Conservation (phyloP, 2,797 vertebrate genomes). For the Pogoniulus pusillus region DNA sequence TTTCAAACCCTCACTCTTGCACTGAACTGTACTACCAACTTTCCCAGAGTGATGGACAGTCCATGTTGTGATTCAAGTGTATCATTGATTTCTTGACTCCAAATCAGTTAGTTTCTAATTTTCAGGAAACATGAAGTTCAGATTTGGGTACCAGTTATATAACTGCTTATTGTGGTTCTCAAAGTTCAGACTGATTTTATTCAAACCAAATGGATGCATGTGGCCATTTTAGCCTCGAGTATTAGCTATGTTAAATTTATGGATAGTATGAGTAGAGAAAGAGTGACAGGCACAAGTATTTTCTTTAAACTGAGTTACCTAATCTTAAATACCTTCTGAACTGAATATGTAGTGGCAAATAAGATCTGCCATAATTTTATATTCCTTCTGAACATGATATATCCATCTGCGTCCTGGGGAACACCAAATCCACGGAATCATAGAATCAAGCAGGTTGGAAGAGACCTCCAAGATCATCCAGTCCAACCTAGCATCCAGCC, state of each 20-base stretch:
- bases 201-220: slow-evolving; percentile 46
- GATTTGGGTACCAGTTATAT: slow-evolving; percentile 18
- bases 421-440: too few species aligned
- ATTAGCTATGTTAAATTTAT: slow-evolving; percentile 49
- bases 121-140: slow-evolving; percentile 26
- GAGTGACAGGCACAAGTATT: slow-evolving; percentile 23
- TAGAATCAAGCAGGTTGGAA: too few species aligned
- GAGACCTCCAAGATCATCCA: too few species aligned
- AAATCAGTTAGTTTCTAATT: slow-evolving; percentile 55
- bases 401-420: too few species aligned
- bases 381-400: not conserved
- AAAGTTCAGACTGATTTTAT: slow-evolving; percentile 40
- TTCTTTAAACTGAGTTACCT: too few species aligned
- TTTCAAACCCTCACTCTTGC: not conserved
- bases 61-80: not conserved
- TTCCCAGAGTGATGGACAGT: not conserved
- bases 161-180: slow-evolving; percentile 13
- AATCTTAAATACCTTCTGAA: too few species aligned
- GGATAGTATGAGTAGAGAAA: slow-evolving; percentile 56
- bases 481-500: too few species aligned
- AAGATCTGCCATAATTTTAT: not conserved
- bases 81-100: not conserved
- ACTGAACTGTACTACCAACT: too few species aligned
- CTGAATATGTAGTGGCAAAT: not conserved
- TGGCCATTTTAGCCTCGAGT: slow-evolving; percentile 55